Conservation (phyloP, 1,140 invertebrate genomes). For the Papilio aristodemus region DNA sequence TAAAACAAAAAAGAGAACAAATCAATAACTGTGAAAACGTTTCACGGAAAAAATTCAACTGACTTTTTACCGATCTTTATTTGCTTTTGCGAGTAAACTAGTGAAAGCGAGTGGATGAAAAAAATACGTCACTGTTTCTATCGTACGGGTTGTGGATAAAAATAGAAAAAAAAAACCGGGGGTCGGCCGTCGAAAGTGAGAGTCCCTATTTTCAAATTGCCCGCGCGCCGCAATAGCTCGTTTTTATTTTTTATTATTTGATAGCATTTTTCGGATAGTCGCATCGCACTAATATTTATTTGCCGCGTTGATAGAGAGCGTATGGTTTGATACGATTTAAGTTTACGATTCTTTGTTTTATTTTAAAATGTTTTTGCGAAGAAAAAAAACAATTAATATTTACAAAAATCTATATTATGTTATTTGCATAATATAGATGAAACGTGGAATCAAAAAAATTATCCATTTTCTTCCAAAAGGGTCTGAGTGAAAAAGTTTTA, state of each 20-base stretch:
- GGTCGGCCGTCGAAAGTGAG: conserved; percentile 63
- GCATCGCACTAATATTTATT: conserved; percentile 26
- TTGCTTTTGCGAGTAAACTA: conserved; percentile 72
- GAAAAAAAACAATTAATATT: not conserved
- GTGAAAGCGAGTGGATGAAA: conserved; percentile 70
- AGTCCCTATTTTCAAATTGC: conserved; percentile 72
- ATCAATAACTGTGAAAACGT: conserved; percentile 65
- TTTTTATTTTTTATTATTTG: conserved; percentile 48
- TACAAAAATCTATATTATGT: not conserved
- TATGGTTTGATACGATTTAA: conserved; percentile 3
- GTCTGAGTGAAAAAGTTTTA: no score
- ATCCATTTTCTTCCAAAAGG: no score
- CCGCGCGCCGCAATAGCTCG: conserved; percentile 48
- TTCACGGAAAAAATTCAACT: conserved; percentile 58
- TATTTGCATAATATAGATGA: no score
- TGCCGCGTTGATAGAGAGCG: conserved; percentile 31
- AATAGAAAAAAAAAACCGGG: conserved; percentile 64
- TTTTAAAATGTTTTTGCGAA: conserved; percentile 9
- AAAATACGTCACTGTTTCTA: conserved; percentile 78
- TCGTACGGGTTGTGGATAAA: conserved; percentile 64
- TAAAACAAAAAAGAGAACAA: conserved; percentile 30
- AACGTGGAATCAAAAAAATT: no score
- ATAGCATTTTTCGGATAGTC: conserved; percentile 54
- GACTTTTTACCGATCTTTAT: conserved; percentile 74
- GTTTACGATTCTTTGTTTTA: not conserved